Conservation (phyloP, 2,113 vertebrate species). For the Diphyllodes magnificus region DNA sequence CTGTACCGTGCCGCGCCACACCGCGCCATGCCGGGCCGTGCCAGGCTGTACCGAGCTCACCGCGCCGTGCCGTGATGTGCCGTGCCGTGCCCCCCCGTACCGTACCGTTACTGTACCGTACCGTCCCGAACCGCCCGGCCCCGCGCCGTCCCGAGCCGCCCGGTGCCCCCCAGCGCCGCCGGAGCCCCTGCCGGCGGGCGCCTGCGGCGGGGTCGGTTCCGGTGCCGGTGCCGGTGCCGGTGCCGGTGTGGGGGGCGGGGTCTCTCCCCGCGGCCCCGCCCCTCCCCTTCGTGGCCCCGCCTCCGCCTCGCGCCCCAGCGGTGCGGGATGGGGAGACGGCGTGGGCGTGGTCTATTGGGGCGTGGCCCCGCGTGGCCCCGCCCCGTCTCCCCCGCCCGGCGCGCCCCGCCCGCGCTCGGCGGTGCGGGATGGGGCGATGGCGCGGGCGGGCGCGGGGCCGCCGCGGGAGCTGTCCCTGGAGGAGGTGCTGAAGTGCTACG, state of each 20-base stretch:
- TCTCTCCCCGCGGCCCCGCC: neutral
- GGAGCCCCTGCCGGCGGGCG: neutral
- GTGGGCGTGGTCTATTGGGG: neutral
- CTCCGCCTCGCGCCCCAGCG: neutral
- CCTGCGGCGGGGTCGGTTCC: neutral
- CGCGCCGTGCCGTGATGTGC: neutral
- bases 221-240: neutral
- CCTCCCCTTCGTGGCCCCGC: neutral
- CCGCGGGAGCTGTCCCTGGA: too few relatives aligned
- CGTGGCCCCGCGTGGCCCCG: too few relatives aligned
- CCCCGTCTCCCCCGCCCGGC: too few relatives aligned
- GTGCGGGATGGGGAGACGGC: neutral
- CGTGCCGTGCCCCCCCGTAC: neutral
- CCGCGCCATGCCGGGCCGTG: neutral
- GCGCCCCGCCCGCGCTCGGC: too few relatives aligned
- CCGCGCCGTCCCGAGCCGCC: neutral
- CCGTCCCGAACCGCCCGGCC: neutral
- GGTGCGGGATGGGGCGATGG: too few relatives aligned
- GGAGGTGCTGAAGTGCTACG: too few relatives aligned
- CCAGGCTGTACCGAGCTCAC: neutral
- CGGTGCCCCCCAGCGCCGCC: neutral
- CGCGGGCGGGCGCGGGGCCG: too few relatives aligned
- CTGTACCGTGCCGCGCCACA: neutral
- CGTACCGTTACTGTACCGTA: neutral
- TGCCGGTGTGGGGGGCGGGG: neutral